A percentile compares a stretch with the other conserved stretches of the same genome.
These are phyloP conservation scores for Dicrurus megarhynchus DNA, from an alignment of 2,113 vertebrate genomes.

Conservation along the genomic window DNA sequence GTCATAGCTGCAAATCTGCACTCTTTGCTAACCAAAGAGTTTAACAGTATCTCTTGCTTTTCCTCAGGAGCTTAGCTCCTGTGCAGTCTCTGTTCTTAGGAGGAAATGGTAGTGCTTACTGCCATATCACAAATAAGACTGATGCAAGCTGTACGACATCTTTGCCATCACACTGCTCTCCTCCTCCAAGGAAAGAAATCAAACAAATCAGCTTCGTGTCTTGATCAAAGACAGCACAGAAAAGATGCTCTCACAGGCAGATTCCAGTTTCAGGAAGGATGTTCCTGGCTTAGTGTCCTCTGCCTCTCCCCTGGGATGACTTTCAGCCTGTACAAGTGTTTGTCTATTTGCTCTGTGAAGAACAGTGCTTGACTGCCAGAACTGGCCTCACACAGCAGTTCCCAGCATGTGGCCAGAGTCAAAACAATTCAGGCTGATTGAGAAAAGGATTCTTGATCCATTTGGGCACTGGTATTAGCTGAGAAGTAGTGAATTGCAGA, in stretches of 20 bases:
- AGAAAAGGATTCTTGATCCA: neutral
- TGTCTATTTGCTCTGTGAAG: neutral
- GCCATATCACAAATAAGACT: neutral
- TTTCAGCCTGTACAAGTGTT: neutral
- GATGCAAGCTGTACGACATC: neutral
- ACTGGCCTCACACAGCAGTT: neutral
- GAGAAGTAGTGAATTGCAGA: neutral
- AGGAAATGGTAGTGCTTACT: neutral
- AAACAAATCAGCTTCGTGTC: neutral
- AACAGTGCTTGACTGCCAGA: neutral
- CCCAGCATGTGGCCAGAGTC: neutral
- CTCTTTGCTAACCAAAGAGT: neutral
- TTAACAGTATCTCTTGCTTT: neutral
- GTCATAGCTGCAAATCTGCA: neutral
- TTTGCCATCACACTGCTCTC: neutral
- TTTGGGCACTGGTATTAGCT: neutral
- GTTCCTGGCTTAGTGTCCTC: neutral
- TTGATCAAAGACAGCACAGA: neutral
- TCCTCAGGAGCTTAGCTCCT: neutral
- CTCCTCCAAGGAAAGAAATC: neutral
- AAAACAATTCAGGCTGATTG: neutral
- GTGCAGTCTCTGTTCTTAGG: neutral
- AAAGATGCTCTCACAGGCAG: neutral
- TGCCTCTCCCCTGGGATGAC: neutral
- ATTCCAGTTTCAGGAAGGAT: neutral